Evolutionary conservation across 2,113 vertebrate species (phyloP), one percentile per base, ranked within the genome.

Genomic region (Labeo rohita): DNA sequence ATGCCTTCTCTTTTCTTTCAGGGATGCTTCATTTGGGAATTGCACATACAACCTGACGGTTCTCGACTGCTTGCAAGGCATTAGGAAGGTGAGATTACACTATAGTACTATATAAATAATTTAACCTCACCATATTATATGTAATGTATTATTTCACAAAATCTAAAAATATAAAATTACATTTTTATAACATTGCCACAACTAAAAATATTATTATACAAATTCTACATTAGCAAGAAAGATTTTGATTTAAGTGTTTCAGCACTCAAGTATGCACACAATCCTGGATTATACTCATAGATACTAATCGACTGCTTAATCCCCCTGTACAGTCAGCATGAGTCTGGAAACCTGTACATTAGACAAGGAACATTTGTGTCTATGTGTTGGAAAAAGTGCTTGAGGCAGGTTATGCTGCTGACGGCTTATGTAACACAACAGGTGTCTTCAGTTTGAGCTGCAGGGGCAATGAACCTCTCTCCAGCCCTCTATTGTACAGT

Each of bases 1-100:
- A 34, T 56, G 6, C 28, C 49, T 11, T 47, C 45, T 75, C 6
- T 56, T 18, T 7, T 49, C 56, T 84, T 74, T 81, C 91, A 99
- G 98, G 93, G 98, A 99, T 86, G 98, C 98, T 81, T 97, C 98
- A 3, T 99, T 99, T 92, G 98, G 98, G 90, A 98, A 94, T 88
- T 97, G 96, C 94, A 97, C 96, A 28, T 99, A 96, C 92, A 97
- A 96, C 91, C 96, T 99, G 78, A 97, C 96, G 0, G 95, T 99
- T 92, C 95, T 99, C 63, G 97, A 99, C 92, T 99, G 98, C 92
- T 95, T 99, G 90, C 97, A 99, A 91, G 98, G 98, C 86, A 94
- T 99, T 93, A 94, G 95, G 90, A 99, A 98, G 98, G 98, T 99
- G 95, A 96, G 82, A 72, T 4, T 2, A 23, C 28, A 43, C 12